These are phyloP conservation scores for Pantherophis alleghaniensis DNA, from an alignment of 2,797 vertebrate species.

Conservation along the genomic window DNA sequence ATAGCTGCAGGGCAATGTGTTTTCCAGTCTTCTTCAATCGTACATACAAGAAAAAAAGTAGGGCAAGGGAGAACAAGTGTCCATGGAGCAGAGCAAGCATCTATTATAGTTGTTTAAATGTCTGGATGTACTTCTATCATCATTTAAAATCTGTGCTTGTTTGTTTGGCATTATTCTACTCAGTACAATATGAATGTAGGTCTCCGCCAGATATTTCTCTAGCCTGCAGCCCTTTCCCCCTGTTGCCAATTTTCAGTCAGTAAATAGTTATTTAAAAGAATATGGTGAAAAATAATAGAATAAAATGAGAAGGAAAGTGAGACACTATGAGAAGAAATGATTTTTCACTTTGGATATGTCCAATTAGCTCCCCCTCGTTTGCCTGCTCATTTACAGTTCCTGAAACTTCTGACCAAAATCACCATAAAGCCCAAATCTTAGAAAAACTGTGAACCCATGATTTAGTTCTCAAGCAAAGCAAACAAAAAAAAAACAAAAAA, in stretches of 20 bases:
- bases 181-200: background rate
- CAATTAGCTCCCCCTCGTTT: background rate
- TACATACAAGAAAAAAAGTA: background rate
- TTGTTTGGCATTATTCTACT: background rate
- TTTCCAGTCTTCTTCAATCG: background rate
- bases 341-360: background rate
- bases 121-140: background rate
- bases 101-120: background rate
- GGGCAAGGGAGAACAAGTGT: background rate
- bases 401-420: background rate
- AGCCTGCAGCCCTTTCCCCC: background rate
- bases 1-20: background rate
- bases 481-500: too few species aligned
- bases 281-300: background rate
- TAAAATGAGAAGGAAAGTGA: background rate
- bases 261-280: background rate
- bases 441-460: background rate
- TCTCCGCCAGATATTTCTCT: background rate
- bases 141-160: background rate
- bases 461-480: background rate
- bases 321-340: background rate
- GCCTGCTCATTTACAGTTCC: background rate
- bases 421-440: background rate
- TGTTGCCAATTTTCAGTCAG: background rate
- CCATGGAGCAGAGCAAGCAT: background rate